Conservation (phyloP, 2,888 invertebrate species). For the Limnephilus lunatus region DNA sequence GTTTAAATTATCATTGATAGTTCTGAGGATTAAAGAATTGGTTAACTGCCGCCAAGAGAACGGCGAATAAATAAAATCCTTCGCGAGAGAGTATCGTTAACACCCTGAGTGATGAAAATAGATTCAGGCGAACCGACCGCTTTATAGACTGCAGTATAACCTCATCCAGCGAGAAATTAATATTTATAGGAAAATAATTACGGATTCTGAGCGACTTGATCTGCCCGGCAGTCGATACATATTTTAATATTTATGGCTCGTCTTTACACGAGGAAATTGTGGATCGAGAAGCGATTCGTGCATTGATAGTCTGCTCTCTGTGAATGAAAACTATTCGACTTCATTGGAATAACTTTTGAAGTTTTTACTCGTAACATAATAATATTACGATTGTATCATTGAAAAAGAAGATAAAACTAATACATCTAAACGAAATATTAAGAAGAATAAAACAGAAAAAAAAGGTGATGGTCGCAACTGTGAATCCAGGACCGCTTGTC, state of each 20-base stretch:
- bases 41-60: not conserved
- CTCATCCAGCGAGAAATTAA: constrained; percentile 41
- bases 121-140: constrained; percentile 28
- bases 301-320: not conserved
- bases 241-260: constrained; percentile 48
- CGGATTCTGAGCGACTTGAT: constrained; percentile 20
- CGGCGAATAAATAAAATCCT: not conserved
- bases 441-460: too few relatives aligned
- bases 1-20: not conserved
- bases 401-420: too few relatives aligned
- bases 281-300: constrained; percentile 27
- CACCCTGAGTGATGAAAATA: constrained; percentile 35
- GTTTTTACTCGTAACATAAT: too few relatives aligned
- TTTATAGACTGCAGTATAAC: constrained; percentile 45
- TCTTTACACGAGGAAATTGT: constrained; percentile 21
- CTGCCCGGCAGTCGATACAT: constrained; percentile 42
- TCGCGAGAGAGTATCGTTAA: constrained; percentile 20
- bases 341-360: too few relatives aligned
- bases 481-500: too few relatives aligned
- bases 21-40: not conserved
- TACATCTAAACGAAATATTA: too few relatives aligned
- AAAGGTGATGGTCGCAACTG: too few relatives aligned
- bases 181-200: constrained; percentile 58
- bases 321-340: not conserved
- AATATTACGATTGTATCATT: too few relatives aligned